Evolutionary conservation across 1,140 invertebrate genomes (phyloP), one percentile per base, ranked within the genome.

Genomic region (Drosophila kurseongensis): DNA sequence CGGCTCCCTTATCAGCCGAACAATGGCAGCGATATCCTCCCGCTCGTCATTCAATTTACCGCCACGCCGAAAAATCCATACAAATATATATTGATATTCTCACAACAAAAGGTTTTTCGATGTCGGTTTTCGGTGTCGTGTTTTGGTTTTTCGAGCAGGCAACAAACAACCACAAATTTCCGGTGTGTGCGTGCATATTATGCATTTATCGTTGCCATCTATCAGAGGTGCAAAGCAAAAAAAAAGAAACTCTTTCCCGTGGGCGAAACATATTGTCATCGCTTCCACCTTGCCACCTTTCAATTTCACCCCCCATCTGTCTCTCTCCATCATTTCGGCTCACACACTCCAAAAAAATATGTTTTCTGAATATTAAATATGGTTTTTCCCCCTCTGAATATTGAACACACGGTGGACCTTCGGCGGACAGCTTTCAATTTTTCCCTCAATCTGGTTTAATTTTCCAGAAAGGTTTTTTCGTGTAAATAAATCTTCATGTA

Each of bases 161-260:
- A 48, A 16, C 67, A 57, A 47, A 57, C 44, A 75, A 23, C 78
- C 82, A 78, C 69, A 68, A 75, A 85, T 79, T 72, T 86, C 82
- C 79, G 71, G 55, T 77, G 72, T 63, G 45, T 72, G 59, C 48
- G 52, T 63, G 76, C 60, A 66, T 65, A 85, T 86, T 81, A 78
- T 86, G 83, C 83, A 89, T 75, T 80, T 89, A 89, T 89, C 84
- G 55, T 50, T 52, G 80, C 54, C 80, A 84, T 89, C 80, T 89
- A 89, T 89, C 84, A 89, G 69, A 73, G 65, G 41, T 65, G 73
- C 59, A 85, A 88, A 68, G 29, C 14, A 18, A 27, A n/a, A 18
- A 18, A 40, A 16, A 58, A 16, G 16, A 1, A 42, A 58, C 78
- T 63, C 79, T 79, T 69, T 88, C 72, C 67, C 81, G 75, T 78